A percentile compares a stretch with the other conserved stretches of the same genome.
Conservation (phyloP, 2,113 vertebrate genomes). For the Proteles cristata region DNA sequence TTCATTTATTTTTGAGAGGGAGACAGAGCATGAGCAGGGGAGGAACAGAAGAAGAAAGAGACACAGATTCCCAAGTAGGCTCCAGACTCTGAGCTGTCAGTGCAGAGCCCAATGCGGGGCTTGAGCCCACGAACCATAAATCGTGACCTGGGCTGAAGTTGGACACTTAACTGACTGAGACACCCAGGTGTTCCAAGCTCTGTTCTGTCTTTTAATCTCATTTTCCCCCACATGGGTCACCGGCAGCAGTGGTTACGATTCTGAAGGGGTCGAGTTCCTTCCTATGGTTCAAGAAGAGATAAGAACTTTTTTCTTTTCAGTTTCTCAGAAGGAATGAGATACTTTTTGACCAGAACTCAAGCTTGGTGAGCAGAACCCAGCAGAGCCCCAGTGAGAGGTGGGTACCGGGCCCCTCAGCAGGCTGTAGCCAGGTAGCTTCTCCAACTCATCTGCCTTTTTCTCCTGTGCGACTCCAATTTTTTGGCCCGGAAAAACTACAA, state of each 20-base stretch:
- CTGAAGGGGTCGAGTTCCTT: not conserved
- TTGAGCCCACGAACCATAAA: too few species aligned
- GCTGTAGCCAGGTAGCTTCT: not conserved
- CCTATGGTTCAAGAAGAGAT: not conserved
- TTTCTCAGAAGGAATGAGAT: not conserved
- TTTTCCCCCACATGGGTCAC: not conserved
- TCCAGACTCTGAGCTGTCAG: too few species aligned
- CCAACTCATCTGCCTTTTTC: fast-evolving
- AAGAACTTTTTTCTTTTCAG: not conserved
- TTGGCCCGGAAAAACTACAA: not conserved
- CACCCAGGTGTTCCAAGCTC: too few species aligned
- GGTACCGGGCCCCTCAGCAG: not conserved
- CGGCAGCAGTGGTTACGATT: not conserved
- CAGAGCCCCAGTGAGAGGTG: not conserved
- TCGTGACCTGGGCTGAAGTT: too few species aligned
- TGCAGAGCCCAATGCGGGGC: too few species aligned
- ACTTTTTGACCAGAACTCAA: not conserved
- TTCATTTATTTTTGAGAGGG: too few species aligned
- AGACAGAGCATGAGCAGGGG: too few species aligned
- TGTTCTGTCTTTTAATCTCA: not conserved
- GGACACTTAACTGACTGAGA: too few species aligned
- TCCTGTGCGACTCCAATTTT: not conserved
- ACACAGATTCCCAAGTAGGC: too few species aligned
- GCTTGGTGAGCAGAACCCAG: not conserved
- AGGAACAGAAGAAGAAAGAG: too few species aligned